Evolutionary conservation across 2,113 vertebrate genomes (phyloP), one percentile per base, ranked within the genome.

Genomic region (Suncus etruscus): DNA sequence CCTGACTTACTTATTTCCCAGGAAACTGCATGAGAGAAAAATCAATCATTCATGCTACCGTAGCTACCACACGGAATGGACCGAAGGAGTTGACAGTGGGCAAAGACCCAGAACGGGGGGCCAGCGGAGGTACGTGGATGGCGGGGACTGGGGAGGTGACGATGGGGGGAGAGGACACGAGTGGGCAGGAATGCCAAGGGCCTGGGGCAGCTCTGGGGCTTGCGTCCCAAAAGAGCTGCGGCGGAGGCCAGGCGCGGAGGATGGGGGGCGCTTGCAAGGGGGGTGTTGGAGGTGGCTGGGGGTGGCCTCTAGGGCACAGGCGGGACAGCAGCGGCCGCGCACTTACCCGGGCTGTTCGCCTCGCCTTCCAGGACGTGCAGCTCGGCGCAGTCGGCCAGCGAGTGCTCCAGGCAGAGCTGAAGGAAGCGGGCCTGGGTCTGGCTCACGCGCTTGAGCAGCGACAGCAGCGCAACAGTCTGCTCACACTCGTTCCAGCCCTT

Each of bases 401-500:
- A 99, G 96, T 99, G 99, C 98, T 99, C 99, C 96, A 99, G 98
- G 93, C 99, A 99, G 92, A 99, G 98, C 98, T 99, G 99, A 93
- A 99, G 98, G 97, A 99, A 99, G 83, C 99, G 99, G 85, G 99
- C 99, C 95, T 99, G 99, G 85, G 99, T 99, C 97, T 98, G 98
- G 97, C 98, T 99, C 96, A 99, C 98, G 87, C 99, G 97, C 97
- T 99, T 99, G 95, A 99, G 97, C 96, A 99, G 96, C 1, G 99
- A 99, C 90, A 99, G 98, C 97, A 99, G 97, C 32, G 99, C 99
- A 97, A 99, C 99, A 61, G 99, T 99, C 98, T 99, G 99, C 94
- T 99, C 99, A 12, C 99, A 99, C 97, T 99, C 99, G 22, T 99
- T 99, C 99, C 99, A 99, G 94, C 99, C 99, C 97, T 99, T 99